A percentile compares a stretch with the other conserved stretches of the same genome.
Conservation (phyloP, 2,888 invertebrate genomes). For the Parnassius orleans region DNA sequence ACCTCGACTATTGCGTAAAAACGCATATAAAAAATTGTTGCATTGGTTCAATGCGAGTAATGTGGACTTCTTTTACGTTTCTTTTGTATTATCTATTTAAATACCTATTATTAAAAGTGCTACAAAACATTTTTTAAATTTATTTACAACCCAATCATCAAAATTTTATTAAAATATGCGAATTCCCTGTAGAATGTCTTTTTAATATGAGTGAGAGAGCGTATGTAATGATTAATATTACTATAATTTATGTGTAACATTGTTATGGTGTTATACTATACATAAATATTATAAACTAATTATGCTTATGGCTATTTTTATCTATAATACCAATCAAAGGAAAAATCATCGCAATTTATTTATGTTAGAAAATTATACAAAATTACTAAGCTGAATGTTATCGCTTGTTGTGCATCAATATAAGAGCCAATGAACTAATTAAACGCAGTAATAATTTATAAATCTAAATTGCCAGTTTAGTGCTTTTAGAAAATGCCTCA, state of each 20-base stretch:
- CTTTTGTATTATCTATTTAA: slow-evolving; percentile 6
- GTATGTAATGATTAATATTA: slow-evolving; percentile 28
- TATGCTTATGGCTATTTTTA: not conserved
- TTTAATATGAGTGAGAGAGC: slow-evolving; percentile 49
- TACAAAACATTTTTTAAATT: slow-evolving; percentile 13
- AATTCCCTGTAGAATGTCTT: slow-evolving; percentile 70
- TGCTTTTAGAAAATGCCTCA: too few species aligned
- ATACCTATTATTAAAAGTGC: not conserved
- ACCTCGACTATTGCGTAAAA: not conserved
- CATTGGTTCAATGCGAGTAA: too few species aligned
- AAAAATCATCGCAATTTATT: slow-evolving; percentile 4
- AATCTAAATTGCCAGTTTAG: too few species aligned
- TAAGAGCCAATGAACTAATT: too few species aligned
- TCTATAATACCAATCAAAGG: slow-evolving; percentile 6
- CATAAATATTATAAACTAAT: slow-evolving; percentile 5
- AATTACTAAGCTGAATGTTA: too few species aligned
- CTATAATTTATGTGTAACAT: slow-evolving; percentile 7
- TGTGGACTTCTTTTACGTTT: too few species aligned
- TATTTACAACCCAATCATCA: slow-evolving; percentile 15
- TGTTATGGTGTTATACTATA: slow-evolving; percentile 1
- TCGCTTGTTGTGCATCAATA: too few species aligned
- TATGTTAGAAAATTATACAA: too few species aligned
- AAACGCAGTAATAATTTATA: too few species aligned
- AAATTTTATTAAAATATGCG: slow-evolving; percentile 35
- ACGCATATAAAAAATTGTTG: not conserved